Evolutionary conservation across 1,140 invertebrate species (phyloP).

Genomic region (Diabrotica undecimpunctata): DNA sequence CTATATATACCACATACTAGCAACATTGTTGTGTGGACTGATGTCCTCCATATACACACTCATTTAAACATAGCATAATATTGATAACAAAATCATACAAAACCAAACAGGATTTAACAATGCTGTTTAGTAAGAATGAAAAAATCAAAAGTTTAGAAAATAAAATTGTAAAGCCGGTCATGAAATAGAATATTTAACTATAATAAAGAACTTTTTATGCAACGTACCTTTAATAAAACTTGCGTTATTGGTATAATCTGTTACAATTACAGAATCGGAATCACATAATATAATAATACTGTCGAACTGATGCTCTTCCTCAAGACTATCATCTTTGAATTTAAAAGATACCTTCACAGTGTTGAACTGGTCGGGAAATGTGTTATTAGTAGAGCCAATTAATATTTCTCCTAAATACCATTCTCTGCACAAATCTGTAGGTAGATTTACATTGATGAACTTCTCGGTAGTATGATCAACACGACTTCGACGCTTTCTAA

Average conservation of each 20-base stretch:
- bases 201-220: not conserved
- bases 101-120: too few relatives aligned
- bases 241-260: not conserved
- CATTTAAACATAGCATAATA: too few relatives aligned
- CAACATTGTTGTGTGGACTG: too few relatives aligned
- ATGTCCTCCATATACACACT: too few relatives aligned
- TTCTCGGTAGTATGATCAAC: not conserved
- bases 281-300: constrained; percentile 5
- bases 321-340: not conserved
- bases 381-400: constrained; percentile 7
- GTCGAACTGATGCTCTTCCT: not conserved
- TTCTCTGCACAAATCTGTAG: not conserved
- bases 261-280: constrained; percentile 7
- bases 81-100: too few relatives aligned
- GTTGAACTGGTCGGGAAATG: constrained; percentile 7
- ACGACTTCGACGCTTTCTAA: constrained; percentile 9
- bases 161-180: too few relatives aligned
- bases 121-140: too few relatives aligned
- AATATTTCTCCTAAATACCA: constrained; percentile 14
- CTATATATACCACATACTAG: too few relatives aligned
- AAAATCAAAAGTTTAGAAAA: too few relatives aligned
- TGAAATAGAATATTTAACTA: not conserved
- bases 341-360: constrained; percentile 8
- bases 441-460: not conserved
- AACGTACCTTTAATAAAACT: constrained; percentile 13